Conservation (phyloP, 1,140 invertebrate species). For the Zaprionus gabonicus region DNA sequence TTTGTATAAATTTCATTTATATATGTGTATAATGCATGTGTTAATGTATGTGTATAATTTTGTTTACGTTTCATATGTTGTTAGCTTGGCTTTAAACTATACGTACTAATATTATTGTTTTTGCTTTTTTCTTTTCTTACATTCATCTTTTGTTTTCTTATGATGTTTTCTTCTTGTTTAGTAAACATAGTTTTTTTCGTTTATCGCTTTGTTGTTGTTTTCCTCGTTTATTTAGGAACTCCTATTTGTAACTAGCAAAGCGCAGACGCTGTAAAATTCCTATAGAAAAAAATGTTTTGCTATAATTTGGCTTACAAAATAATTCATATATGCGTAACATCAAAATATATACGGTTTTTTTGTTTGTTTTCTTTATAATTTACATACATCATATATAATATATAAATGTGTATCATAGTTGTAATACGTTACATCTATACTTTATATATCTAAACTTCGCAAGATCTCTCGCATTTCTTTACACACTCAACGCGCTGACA, state of each 20-base stretch:
- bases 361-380: conserved; percentile 19
- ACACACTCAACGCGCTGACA: conserved; percentile 26
- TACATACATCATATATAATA: conserved; percentile 47
- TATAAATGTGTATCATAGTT: conserved; percentile 25
- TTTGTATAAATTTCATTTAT: conserved; percentile 76
- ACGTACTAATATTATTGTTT: conserved; percentile 68
- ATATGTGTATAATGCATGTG: conserved; percentile 30
- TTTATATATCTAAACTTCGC: conserved; percentile 24
- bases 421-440: conserved; percentile 23
- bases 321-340: conserved; percentile 77
- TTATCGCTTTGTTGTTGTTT: conserved; percentile 32
- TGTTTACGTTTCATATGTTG: conserved; percentile 56
- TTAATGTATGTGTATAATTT: conserved; percentile 37
- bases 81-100: conserved; percentile 80
- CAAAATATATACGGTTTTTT: conserved; percentile 64
- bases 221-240: conserved; percentile 66
- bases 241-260: conserved; percentile 78
- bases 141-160: conserved; percentile 48
- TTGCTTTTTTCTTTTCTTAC: conserved; percentile 51
- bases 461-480: conserved; percentile 21
- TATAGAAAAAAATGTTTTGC: conserved; percentile 73
- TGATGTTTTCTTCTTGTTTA: neutral
- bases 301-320: conserved; percentile 77
- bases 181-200: conserved; percentile 25
- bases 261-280: conserved; percentile 64